Evolutionary conservation across 2,113 vertebrate genomes (phyloP).

Genomic region (Oncorhynchus gorbuscha): DNA sequence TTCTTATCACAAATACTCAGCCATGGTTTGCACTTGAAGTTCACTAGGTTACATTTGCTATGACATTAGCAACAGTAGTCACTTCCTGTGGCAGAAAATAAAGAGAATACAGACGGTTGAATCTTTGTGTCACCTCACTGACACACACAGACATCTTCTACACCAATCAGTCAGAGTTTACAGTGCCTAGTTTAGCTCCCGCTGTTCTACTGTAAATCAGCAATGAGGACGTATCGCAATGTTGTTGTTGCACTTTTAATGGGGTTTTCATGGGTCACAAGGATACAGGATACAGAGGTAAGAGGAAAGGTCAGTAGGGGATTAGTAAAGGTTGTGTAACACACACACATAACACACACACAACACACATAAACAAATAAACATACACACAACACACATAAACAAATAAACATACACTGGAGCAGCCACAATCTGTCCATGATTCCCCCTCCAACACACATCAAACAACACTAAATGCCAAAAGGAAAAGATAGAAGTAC

Average conservation of each 20-base stretch:
- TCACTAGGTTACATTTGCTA: background rate
- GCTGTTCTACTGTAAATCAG: constrained; percentile 6
- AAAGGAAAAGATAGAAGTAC: too few species aligned
- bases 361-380: constrained; percentile 19
- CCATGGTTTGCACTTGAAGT: background rate
- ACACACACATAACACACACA: constrained; percentile 13
- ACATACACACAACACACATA: constrained; percentile 29
- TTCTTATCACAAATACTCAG: background rate
- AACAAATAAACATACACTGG: too few species aligned
- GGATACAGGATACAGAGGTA: too few species aligned
- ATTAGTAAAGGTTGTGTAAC: constrained; percentile 40
- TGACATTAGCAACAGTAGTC: background rate
- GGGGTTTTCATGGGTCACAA: too few species aligned
- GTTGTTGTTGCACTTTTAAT: too few species aligned
- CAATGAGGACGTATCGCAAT: too few species aligned
- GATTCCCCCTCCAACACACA: too few species aligned
- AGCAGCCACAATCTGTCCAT: too few species aligned
- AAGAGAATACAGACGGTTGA: constrained; percentile 1
- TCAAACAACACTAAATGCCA: too few species aligned
- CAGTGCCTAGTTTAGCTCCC: constrained; percentile 38
- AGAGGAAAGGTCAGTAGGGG: constrained; percentile 24
- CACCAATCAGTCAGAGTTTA: constrained; percentile 43
- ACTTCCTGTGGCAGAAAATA: background rate
- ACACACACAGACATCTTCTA: constrained; percentile 18
- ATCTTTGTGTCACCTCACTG: constrained; percentile 26